phyloP scores from a whole-genome alignment of 2,797 vertebrate species.

The Macropus fuliginosus region DNA sequence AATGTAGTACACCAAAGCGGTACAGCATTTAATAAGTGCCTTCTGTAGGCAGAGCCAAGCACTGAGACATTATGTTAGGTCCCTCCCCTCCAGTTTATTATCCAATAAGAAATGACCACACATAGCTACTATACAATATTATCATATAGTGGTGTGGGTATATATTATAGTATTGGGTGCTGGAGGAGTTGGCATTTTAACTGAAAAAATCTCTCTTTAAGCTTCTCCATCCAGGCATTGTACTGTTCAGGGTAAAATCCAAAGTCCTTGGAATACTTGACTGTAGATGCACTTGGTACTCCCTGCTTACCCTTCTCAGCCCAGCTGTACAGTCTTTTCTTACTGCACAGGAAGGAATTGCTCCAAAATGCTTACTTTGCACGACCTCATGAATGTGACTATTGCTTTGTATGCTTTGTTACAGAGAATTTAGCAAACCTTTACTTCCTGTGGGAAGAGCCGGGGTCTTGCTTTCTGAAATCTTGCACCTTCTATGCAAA shows the following conservation, averaged over 20 bases:
- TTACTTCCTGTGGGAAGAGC: constrained; percentile 98
- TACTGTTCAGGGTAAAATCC: neutral
- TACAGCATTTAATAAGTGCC: neutral
- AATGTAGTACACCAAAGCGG: neutral
- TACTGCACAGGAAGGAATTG: neutral
- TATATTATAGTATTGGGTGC: neutral
- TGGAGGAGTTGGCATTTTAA: neutral
- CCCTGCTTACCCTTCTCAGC: neutral
- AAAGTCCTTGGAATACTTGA: neutral
- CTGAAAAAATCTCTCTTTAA: neutral
- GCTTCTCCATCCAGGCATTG: neutral
- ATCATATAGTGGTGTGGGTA: too few relatives aligned
- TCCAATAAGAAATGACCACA: neutral
- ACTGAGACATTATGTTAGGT: neutral
- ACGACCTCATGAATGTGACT: constrained; percentile 34
- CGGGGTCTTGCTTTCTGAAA: constrained; percentile 96
- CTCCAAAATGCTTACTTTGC: neutral
- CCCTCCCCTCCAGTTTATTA: neutral
- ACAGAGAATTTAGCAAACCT: constrained; percentile 98
- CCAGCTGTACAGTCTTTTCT: neutral
- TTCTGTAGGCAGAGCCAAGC: neutral
- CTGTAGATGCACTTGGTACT: neutral
- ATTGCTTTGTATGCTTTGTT: constrained; percentile 69
- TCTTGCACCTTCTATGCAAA: constrained; percentile 99
- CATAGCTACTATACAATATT: neutral